Base-by-base conservation (phyloP, 2,797 vertebrate species). In the Danio tinwini region DNA sequence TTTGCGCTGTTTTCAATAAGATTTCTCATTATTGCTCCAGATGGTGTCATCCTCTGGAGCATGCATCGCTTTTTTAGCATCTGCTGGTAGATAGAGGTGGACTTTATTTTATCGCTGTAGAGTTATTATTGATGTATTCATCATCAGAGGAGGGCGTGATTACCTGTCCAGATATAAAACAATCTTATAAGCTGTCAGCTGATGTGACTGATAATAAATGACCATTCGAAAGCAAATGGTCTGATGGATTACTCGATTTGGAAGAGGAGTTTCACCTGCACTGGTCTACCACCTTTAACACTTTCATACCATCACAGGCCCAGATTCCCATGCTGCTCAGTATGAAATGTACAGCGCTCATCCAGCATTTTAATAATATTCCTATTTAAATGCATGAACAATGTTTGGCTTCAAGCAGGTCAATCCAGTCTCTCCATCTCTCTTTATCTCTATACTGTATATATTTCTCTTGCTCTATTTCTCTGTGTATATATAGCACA, bases 311-410 rank as follows among this genome's bases (percentile, higher is more conserved):
- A 55, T 64, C 61, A 55, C 61, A 50, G 12, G 21, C 16, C 47
- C 21, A 63, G 73, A 21, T 52, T 63, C 37, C n/a, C 16, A 17
- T 58, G 55, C 47, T 78, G 13, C 55, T 78, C 47, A 62, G 71
- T 67, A 56, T 59, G 62, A 64, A 49, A 39, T 14, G 72, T 64
- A 55, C 59, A 45, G 9, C 12, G 39, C 71, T 70, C 64, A 80
- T 81, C 74, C 40, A n/a, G 61, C 77, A 85, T 85, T 82, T 82
- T 80, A 82, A 85, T 85, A 82, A 85, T 81, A 80, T 76, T 77
- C 75, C 79, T 80, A 82, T 74, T 80, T 59, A 47, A 80, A 76
- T 76, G 80, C 78, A 77, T 55, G 62, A 68, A 81, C 71, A 56
- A 68, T 69, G 17, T 70, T 58, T 61, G 21, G 64, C 81, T 69